These are phyloP conservation scores for Endomychus coccineus DNA, from an alignment of 2,888 invertebrate genomes.

Conservation along the genomic window DNA sequence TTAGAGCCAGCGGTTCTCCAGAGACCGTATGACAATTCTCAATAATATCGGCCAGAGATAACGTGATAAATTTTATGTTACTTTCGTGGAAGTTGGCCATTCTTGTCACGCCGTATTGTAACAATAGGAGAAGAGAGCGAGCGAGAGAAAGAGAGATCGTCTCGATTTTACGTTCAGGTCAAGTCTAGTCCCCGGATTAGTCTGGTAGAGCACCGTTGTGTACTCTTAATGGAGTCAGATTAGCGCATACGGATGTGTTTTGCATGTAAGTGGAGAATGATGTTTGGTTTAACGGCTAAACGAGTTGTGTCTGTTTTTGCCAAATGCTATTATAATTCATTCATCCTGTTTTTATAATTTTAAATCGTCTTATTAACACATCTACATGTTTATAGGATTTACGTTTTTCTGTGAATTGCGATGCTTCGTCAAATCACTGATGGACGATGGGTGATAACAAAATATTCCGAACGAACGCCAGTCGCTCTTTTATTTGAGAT, in stretches of 20 bases:
- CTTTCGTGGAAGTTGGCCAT: conserved; percentile 5
- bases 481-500: too few species aligned
- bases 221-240: conserved; percentile 44
- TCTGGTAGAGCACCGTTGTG: conserved; percentile 31
- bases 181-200: conserved; percentile 26
- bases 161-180: conserved; percentile 16
- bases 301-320: conserved; percentile 29
- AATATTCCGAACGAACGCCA: too few species aligned
- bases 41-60: conserved; percentile 26
- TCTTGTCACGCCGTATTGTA: not conserved
- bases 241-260: conserved; percentile 43
- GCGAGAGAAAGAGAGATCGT: conserved; percentile 3
- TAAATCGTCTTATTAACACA: too few species aligned
- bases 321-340: conserved; percentile 2
- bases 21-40: conserved; percentile 28
- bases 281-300: conserved; percentile 45
- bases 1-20: too few species aligned
- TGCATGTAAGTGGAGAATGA: conserved; percentile 46
- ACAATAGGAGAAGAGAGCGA: not conserved
- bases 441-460: too few species aligned
- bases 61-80: conserved; percentile 21
- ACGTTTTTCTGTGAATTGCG: too few species aligned
- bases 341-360: conserved; percentile 1
- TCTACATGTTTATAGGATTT: too few species aligned
- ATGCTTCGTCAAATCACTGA: too few species aligned